phyloP scores from a whole-genome alignment of 2,797 vertebrate species.

The Rhynchonycteris naso region DNA sequence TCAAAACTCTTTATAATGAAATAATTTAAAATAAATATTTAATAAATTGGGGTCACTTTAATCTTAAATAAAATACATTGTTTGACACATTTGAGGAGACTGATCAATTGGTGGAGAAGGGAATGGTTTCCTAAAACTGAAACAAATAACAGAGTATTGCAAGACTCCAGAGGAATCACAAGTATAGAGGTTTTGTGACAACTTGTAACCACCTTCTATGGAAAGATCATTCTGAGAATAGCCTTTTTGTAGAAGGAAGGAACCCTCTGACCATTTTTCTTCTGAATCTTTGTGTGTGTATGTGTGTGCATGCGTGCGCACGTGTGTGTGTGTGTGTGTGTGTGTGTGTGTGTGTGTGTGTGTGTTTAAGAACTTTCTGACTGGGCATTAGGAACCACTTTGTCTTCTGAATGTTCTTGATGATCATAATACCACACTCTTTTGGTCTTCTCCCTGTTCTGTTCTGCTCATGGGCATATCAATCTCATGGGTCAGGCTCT shows the following conservation, averaged over 20 bases:
- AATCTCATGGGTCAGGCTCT: neutral
- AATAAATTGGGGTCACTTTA: neutral
- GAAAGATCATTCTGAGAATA: neutral
- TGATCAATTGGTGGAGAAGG: neutral
- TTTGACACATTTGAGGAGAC: conserved; percentile 24
- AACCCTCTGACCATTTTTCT: neutral
- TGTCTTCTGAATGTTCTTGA: neutral
- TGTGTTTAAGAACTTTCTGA: neutral
- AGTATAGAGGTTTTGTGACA: neutral
- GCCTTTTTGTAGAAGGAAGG: neutral
- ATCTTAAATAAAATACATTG: conserved; percentile 40
- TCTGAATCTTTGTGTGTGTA: neutral
- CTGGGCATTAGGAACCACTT: neutral
- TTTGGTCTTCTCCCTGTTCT: neutral
- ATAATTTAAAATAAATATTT: conserved; percentile 30
- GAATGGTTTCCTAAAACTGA: neutral
- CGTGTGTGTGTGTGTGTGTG: too few species aligned
- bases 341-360: too few species aligned
- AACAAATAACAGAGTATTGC: neutral
- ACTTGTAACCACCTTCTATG: neutral
- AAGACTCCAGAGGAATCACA: neutral
- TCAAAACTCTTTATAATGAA: conserved; percentile 24
- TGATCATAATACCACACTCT: neutral
- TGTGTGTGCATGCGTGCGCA: too few species aligned
- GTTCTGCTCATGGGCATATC: neutral